Evolutionary conservation across 2,113 vertebrate genomes (phyloP), one percentile per base, ranked within the genome.

Genomic region (Lamprotornis superbus): DNA sequence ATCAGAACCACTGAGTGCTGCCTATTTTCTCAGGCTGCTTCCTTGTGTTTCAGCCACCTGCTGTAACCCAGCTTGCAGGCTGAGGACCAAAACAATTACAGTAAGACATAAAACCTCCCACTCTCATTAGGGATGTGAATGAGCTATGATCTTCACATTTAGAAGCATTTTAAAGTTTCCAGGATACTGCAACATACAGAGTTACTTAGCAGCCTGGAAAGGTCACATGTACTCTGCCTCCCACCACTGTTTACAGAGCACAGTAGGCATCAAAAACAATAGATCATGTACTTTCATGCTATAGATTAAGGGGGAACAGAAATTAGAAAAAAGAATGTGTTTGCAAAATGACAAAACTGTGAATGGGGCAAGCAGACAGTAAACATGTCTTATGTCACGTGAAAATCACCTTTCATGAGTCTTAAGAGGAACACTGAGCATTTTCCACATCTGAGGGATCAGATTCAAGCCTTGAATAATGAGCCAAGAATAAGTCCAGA

Each of bases 141-240:
- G 83, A 96, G 75, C 79, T 80, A 63, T 70, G 92, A 88, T 94
- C 92, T 88, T 88, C 79, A 31, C 79, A 83, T 74, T 88, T 60
- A 70, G 82, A 23, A 90, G 53, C 64, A 44, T 94, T 95, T 96
- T 80, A 67, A 93, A 94, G 76, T 74, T 93, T 95, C 76, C 85
- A 89, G 88, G 83, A 59, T 60, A 88, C 85, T 70, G 68, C 60
- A 83, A 60, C 75, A 75, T 7, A 80, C 10, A 25, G 87, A 87
- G 93, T 86, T 94, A 88, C 79, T 90, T 71, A 94, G 90, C 90
- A 96, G 85, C 52, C 76, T 83, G 93, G 82, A 97, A 97, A 96
- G 94, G 96, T 96, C 92, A 93, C 80, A 52, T 83, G 75, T 70
- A 83, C 75, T 92, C 56, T 93, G 83, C 88, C 57, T 94, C 92